Evolutionary conservation across 2,888 invertebrate genomes (phyloP).

Genomic region (Epinotia demarniana): DNA sequence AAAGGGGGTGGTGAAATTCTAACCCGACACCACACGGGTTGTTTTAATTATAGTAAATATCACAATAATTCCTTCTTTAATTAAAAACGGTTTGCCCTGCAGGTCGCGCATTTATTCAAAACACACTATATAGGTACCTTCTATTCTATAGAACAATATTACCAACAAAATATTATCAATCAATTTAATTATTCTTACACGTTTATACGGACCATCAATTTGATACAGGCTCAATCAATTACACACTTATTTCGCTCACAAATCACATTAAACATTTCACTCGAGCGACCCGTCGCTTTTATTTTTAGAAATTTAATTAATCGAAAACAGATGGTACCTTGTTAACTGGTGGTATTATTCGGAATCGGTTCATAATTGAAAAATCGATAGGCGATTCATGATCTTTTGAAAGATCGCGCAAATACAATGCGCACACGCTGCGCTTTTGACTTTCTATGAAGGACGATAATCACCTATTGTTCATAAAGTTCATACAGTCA

Average conservation of each 20-base stretch:
- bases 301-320: slow-evolving; percentile 74
- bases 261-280: slow-evolving; percentile 59
- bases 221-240: slow-evolving; percentile 48
- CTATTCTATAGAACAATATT: slow-evolving; percentile 34
- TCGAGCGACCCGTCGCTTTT: slow-evolving; percentile 57
- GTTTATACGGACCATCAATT: slow-evolving; percentile 43
- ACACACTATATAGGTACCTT: not conserved
- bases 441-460: slow-evolving; percentile 76
- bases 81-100: not conserved
- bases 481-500: slow-evolving; percentile 55
- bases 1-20: too few species aligned
- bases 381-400: slow-evolving; percentile 67
- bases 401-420: slow-evolving; percentile 65
- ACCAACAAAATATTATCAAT: slow-evolving; percentile 31
- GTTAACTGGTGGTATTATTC: slow-evolving; percentile 70
- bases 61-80: not conserved
- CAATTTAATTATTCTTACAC: slow-evolving; percentile 43
- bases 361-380: slow-evolving; percentile 79
- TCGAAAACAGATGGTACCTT: slow-evolving; percentile 82
- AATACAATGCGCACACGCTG: slow-evolving; percentile 78
- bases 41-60: not conserved
- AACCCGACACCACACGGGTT: too few species aligned
- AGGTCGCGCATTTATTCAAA: slow-evolving; percentile 5
- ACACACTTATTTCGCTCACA: slow-evolving; percentile 50
- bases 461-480: slow-evolving; percentile 81